phyloP scores from a whole-genome alignment of 2,888 invertebrate species.

The Diaprepes abbreviatus region DNA sequence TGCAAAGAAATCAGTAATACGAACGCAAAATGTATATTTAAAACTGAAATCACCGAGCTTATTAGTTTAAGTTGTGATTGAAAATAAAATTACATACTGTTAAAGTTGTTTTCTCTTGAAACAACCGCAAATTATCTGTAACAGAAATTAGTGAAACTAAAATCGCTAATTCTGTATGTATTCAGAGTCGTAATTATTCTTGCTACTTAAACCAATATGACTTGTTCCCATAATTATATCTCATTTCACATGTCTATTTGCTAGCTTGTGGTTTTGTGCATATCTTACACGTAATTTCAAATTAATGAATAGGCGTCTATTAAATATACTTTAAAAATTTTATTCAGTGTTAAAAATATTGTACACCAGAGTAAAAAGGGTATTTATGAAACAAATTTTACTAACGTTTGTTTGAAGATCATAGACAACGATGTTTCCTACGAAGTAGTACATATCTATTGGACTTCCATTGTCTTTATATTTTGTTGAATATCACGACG shows the following conservation, averaged over 20 bases:
- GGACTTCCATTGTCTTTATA: too few species aligned
- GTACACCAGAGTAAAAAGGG: too few species aligned
- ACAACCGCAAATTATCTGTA: not conserved
- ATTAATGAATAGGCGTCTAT: too few species aligned
- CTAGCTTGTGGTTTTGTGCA: not conserved
- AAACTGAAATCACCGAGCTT: not conserved
- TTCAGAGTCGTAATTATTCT: not conserved
- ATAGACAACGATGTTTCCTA: too few species aligned
- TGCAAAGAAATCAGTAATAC: conserved; percentile 3
- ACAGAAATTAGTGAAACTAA: not conserved
- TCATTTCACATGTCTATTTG: not conserved
- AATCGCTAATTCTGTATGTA: not conserved
- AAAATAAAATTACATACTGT: not conserved
- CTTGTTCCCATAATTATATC: not conserved
- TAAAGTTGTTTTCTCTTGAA: not conserved
- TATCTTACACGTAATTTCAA: too few species aligned
- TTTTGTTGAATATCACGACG: too few species aligned
- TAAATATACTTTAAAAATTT: too few species aligned
- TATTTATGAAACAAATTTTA: too few species aligned
- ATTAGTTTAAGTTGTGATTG: not conserved
- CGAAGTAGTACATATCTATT: too few species aligned
- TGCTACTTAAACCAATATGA: not conserved
- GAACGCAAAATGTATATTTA: not conserved
- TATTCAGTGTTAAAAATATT: too few species aligned
- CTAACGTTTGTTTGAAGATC: too few species aligned